Percentiles rank a stretch among this genome's conserved stretches.
phyloP scores from a whole-genome alignment of 2,113 vertebrate genomes.

The Haemorhous mexicanus region DNA sequence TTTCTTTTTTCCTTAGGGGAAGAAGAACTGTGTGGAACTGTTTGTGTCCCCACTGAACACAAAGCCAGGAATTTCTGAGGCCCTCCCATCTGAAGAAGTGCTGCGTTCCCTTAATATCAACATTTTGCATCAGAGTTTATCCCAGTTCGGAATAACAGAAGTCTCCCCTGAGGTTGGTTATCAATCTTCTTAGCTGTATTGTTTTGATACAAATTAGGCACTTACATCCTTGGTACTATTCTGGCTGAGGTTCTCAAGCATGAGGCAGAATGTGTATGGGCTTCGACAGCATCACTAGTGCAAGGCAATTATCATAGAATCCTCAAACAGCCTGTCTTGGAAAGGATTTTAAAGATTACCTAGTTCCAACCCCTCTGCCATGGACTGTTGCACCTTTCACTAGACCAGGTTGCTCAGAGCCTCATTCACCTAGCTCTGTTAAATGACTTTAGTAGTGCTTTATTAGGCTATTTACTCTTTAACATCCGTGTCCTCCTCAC shows the following conservation, averaged over 20 bases:
- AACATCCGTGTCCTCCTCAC: neutral
- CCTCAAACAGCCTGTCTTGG: neutral
- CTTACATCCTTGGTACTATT: neutral
- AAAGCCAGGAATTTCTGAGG: constrained; percentile 77
- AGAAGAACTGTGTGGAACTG: constrained; percentile 90
- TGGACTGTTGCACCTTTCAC: neutral
- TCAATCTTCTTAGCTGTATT: neutral
- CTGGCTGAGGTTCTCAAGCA: neutral
- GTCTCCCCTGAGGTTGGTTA: constrained; percentile 86
- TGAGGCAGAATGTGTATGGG: neutral
- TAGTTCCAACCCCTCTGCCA: neutral
- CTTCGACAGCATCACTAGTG: neutral
- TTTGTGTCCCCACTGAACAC: constrained; percentile 85
- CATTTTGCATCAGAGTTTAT: constrained; percentile 84
- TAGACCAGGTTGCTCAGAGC: neutral
- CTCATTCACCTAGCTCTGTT: neutral
- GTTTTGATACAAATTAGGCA: neutral
- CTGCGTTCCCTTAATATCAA: constrained; percentile 89
- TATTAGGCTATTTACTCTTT: neutral
- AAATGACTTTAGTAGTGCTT: neutral
- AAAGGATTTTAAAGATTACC: neutral
- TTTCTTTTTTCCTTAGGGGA: constrained; percentile 70
- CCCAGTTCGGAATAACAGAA: constrained; percentile 88
- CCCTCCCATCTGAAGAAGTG: constrained; percentile 85
- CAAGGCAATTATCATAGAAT: neutral